These are phyloP conservation scores for Bergia sp. DNA, from an alignment of 92 coral and sea anemone genomes.

Conservation along the genomic window DNA sequence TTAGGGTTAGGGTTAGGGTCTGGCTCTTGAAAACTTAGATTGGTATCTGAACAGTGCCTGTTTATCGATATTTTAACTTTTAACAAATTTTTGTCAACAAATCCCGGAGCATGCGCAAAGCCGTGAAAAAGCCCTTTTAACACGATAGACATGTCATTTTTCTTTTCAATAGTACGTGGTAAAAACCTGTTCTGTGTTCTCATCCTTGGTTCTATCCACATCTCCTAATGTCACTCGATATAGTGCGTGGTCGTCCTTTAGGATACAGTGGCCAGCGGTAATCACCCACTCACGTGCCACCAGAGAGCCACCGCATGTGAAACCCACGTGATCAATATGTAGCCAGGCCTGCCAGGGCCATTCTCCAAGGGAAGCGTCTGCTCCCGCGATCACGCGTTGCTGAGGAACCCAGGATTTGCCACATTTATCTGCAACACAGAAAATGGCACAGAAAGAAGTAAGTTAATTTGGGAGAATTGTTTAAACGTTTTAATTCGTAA, in stretches of 20 bases:
- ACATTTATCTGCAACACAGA: slow-evolving; percentile 54
- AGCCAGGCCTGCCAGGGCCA: slow-evolving; percentile 92
- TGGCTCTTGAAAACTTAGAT: no score
- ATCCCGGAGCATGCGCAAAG: no score
- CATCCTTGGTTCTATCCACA: slow-evolving; percentile 61
- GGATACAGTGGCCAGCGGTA: slow-evolving; percentile 96
- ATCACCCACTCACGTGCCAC: slow-evolving; percentile 83
- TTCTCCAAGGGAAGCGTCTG: slow-evolving; percentile 78
- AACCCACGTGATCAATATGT: slow-evolving; percentile 51
- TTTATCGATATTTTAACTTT: no score
- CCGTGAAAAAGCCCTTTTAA: no score
- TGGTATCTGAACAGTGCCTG: no score
- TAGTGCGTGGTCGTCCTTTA: slow-evolving; percentile 54
- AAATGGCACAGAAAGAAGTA: not conserved
- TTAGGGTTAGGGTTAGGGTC: no score
- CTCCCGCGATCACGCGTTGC: slow-evolving; percentile 73
- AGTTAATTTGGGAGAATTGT: no score
- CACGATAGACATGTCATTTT: no score
- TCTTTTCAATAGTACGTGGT: not conserved
- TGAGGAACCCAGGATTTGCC: slow-evolving; percentile 57
- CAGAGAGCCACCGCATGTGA: slow-evolving; percentile 89
- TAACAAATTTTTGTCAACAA: no score
- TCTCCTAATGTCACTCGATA: slow-evolving; percentile 80
- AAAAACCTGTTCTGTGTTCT: slow-evolving; percentile 66
- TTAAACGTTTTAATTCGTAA: no score